Evolutionary conservation across 2,888 invertebrate species (phyloP).

Genomic region (Timema podura): DNA sequence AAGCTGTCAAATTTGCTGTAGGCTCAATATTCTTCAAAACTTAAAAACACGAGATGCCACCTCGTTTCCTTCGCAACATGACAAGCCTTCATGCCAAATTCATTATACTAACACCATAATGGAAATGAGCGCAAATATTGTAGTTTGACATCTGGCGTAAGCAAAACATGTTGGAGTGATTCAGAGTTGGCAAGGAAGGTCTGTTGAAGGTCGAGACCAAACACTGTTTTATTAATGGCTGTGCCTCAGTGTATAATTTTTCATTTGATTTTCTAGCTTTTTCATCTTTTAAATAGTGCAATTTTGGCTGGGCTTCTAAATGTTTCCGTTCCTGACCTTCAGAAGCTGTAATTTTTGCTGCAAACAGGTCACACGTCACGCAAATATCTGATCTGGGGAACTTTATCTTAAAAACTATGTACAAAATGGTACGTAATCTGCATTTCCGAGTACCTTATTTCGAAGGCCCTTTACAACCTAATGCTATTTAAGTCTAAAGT

Average conservation of each 20-base stretch:
- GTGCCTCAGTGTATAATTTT: background rate
- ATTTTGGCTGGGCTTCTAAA: background rate
- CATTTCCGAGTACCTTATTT: background rate
- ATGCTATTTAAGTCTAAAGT: background rate
- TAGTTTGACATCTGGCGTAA: background rate
- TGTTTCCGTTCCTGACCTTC: background rate
- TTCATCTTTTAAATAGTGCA: background rate
- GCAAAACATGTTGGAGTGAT: background rate
- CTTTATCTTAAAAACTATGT: background rate
- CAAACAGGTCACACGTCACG: background rate
- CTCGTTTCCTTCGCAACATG: background rate
- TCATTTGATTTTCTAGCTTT: background rate
- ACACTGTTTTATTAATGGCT: background rate
- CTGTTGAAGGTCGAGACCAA: background rate
- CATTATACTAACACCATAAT: constrained; percentile 5
- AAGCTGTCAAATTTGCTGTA: background rate
- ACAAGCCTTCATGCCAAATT: background rate
- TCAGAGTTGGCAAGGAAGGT: background rate
- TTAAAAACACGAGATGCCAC: constrained; percentile 5
- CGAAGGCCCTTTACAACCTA: background rate
- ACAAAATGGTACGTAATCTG: background rate
- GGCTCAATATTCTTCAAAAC: background rate
- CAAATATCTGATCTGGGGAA: background rate
- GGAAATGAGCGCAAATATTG: constrained; percentile 6
- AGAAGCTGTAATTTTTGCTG: background rate